These are phyloP conservation scores for Callospermophilus lateralis DNA, from an alignment of 2,113 vertebrate genomes.

Conservation along the genomic window DNA sequence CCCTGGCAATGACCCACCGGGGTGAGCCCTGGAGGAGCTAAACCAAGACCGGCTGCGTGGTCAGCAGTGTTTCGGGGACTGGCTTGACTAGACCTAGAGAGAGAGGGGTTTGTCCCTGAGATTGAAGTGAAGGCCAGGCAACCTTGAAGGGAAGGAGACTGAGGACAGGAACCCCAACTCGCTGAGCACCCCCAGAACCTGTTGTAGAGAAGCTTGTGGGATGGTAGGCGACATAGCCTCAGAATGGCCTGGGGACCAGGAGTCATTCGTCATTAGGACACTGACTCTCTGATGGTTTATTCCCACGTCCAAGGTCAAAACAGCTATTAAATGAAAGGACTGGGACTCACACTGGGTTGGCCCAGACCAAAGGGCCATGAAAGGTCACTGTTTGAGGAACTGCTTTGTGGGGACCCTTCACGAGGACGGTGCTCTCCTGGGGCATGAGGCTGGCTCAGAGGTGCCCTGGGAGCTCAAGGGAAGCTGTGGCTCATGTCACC, in stretches of 20 bases:
- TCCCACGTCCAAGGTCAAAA: neutral
- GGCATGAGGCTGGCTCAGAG: neutral
- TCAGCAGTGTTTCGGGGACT: neutral
- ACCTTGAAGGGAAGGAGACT: neutral
- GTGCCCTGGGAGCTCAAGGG: accelerated
- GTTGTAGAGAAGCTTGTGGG: no score
- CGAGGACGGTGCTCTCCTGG: neutral
- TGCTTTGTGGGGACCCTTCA: neutral
- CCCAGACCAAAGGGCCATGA: neutral
- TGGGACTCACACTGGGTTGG: neutral
- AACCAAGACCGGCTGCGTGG: neutral
- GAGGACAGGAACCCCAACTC: neutral
- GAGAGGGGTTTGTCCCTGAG: neutral
- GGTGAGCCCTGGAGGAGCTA: neutral
- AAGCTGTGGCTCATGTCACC: neutral
- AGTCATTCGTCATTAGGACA: neutral
- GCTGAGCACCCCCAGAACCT: accelerated
- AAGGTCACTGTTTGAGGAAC: neutral
- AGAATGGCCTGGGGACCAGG: neutral
- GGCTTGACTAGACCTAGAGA: neutral
- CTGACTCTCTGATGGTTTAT: neutral
- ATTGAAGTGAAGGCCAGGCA: neutral
- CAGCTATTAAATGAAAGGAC: neutral
- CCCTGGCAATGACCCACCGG: accelerated
- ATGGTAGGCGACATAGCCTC: neutral